Base-by-base conservation (phyloP, 1,140 invertebrate genomes). In the Chymomyza costata region DNA sequence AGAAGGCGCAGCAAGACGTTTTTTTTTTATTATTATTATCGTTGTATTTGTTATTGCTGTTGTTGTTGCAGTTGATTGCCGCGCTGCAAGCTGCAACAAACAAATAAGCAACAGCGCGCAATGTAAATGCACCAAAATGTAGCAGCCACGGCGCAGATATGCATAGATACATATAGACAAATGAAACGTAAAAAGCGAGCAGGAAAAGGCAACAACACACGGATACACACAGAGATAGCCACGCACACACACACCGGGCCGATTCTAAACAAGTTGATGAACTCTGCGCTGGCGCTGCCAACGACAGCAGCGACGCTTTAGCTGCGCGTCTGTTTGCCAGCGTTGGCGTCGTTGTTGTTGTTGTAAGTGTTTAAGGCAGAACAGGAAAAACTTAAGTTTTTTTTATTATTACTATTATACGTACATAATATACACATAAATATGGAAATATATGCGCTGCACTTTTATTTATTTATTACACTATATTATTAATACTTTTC, bases 231-330 rank as follows among this genome's bases (percentile, higher is more conserved):
- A 48, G 48, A 59, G 38, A 60, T 60, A 78, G 59, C 52, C 67
- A 71, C 55, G 67, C 66, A 71, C 59, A 66, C 67, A 78, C 67
- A 74, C 71, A 73, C 58, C 8, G 11, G 19, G 28, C 8, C 62
- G 64, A 73, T 73, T 80, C 73, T 80, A 78, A 78, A 73, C 73
- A 78, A 80, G 71, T 80, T 80, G 73, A 80, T 80, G 73, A 78
- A 78, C 73, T 80, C 73, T 80, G 62, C 62, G 55, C 44, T 31
- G 31, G 14, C 41, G 39, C 40, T 43, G 43, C 28, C 15, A 21
- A 46, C 50, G 55, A 35, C 50, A 19, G 41, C 41, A 34, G 46
- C 15, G 13, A 17, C 51, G 55, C 55, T 57, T 10, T 21, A 30
- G 28, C 35, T 49, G 34, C 30, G 31, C 47, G 57, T 10, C 10